phyloP scores from a whole-genome alignment of 2,888 invertebrate species.

The Phyllotreta cruciferae region DNA sequence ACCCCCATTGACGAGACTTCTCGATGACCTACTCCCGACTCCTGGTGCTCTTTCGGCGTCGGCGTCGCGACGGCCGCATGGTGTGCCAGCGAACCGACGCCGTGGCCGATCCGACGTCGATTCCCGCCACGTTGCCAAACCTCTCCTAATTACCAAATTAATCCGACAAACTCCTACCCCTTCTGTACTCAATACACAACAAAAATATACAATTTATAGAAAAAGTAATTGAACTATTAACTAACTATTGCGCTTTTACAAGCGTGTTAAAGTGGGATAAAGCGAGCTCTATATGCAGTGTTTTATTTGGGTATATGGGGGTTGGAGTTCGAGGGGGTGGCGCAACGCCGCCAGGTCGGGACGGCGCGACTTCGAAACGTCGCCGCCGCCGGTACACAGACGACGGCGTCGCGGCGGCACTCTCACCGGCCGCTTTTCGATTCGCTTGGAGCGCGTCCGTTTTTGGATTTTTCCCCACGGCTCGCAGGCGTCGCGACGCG shows the following conservation, averaged over 20 bases:
- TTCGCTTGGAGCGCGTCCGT: constrained; percentile 8
- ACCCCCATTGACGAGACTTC: constrained; percentile 5
- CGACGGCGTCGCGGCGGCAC: constrained; percentile 11
- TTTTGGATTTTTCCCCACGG: background rate
- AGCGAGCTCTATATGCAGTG: too few relatives aligned
- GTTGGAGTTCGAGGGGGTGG: background rate
- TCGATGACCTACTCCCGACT: constrained; percentile 22
- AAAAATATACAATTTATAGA: too few relatives aligned
- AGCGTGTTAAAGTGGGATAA: too few relatives aligned
- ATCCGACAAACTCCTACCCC: background rate
- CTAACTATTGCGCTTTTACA: too few relatives aligned
- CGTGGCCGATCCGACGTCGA: background rate
- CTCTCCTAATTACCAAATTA: constrained; percentile 1
- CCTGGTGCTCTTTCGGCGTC: background rate
- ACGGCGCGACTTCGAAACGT: background rate
- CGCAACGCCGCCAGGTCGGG: background rate
- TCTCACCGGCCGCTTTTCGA: constrained; percentile 15
- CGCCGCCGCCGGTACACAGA: constrained; percentile 10
- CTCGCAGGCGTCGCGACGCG: background rate
- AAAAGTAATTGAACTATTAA: too few relatives aligned
- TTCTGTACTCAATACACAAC: too few relatives aligned
- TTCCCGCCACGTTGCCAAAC: constrained; percentile 13
- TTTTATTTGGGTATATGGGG: too few relatives aligned
- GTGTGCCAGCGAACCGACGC: constrained; percentile 14
- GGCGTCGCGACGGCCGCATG: background rate